A percentile compares a stretch with the other conserved stretches of the same genome.
Conservation (phyloP, 2,888 invertebrate genomes). For the Papilio elwesi region DNA sequence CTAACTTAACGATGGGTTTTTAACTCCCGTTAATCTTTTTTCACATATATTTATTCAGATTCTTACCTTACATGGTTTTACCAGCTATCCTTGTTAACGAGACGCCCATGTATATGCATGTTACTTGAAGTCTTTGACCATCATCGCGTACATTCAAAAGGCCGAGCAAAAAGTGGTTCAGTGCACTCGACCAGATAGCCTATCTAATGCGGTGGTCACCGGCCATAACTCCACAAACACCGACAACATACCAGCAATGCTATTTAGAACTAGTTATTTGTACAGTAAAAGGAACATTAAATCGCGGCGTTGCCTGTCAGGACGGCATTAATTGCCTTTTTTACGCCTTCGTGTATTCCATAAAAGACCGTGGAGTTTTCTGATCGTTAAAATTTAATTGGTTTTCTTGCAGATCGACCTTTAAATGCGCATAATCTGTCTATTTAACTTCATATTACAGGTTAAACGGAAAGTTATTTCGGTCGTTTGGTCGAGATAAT, state of each 20-base stretch:
- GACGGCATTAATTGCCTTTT: slow-evolving; percentile 39
- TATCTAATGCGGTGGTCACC: slow-evolving; percentile 43
- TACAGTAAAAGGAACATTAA: slow-evolving; percentile 54
- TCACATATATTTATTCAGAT: not conserved
- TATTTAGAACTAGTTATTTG: slow-evolving; percentile 53
- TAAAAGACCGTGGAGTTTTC: slow-evolving; percentile 29
- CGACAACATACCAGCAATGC: slow-evolving; percentile 53
- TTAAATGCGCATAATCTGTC: slow-evolving; percentile 27
- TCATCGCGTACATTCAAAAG: slow-evolving; percentile 48
- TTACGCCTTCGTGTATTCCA: slow-evolving; percentile 34
- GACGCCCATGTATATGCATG: slow-evolving; percentile 35
- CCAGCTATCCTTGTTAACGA: not conserved
- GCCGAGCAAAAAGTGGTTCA: slow-evolving; percentile 57
- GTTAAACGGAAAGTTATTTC: slow-evolving; percentile 26
- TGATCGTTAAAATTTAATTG: slow-evolving; percentile 41
- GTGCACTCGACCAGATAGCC: slow-evolving; percentile 47
- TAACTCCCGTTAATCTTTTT: not conserved
- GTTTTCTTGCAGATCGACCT: slow-evolving; percentile 27
- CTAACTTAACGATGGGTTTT: no score
- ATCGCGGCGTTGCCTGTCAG: slow-evolving; percentile 44
- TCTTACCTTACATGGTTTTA: not conserved
- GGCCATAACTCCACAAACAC: slow-evolving; percentile 37
- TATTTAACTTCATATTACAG: slow-evolving; percentile 11
- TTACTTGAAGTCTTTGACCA: slow-evolving; percentile 48
- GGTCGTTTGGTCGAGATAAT: slow-evolving; percentile 1